A percentile compares a stretch with the other conserved stretches of the same genome.
phyloP scores from a whole-genome alignment of 2,888 invertebrate species.

The Cataglyphis altisquamis region DNA sequence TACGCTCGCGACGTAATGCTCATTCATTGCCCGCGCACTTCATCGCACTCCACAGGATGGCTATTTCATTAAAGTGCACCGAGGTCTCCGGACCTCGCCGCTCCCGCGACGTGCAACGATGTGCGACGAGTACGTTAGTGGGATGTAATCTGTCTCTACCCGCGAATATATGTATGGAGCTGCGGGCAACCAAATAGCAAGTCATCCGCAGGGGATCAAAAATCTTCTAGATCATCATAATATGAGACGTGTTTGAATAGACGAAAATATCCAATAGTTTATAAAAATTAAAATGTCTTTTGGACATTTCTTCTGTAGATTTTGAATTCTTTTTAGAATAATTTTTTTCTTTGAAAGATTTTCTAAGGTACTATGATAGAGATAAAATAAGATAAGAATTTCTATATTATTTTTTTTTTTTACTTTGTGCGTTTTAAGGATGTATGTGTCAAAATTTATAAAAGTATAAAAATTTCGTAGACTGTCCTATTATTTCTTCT shows the following conservation, averaged over 20 bases:
- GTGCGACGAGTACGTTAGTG: constrained; percentile 5
- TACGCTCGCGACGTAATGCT: neutral
- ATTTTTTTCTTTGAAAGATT: neutral
- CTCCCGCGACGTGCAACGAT: constrained; percentile 3
- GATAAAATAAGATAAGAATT: neutral
- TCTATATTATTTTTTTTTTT: neutral
- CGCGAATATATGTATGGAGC: constrained; percentile 6
- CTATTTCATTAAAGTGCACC: constrained; percentile 42
- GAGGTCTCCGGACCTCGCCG: constrained; percentile 32
- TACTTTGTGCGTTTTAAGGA: too few species aligned
- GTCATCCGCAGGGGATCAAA: neutral
- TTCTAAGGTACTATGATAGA: neutral
- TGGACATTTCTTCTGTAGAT: neutral
- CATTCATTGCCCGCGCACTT: constrained; percentile 32
- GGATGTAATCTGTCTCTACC: constrained; percentile 32
- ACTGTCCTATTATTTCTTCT: too few species aligned
- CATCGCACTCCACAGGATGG: constrained; percentile 13
- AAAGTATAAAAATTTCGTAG: too few species aligned
- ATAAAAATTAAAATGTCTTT: neutral
- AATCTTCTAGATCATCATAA: neutral
- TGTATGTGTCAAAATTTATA: too few species aligned
- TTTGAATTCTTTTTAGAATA: neutral
- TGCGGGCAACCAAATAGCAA: constrained; percentile 1
- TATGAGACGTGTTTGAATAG: neutral
- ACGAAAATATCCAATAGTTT: neutral